Evolutionary conservation across 2,888 invertebrate genomes (phyloP).

Genomic region (Anagyrus pseudococci): DNA sequence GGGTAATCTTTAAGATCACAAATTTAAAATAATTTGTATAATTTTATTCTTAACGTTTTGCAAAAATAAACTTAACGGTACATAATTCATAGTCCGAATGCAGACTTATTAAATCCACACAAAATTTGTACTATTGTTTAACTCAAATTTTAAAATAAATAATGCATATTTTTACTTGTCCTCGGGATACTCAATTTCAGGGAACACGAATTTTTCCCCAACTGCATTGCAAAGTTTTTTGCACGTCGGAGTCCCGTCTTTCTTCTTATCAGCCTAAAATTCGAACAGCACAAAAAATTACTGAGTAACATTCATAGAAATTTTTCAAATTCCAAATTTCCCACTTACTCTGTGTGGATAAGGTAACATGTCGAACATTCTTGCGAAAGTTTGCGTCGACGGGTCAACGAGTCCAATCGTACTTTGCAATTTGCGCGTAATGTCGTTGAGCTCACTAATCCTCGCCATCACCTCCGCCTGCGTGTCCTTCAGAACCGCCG

Average conservation of each 20-base stretch:
- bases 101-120: not conserved
- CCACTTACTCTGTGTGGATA: constrained; percentile 40
- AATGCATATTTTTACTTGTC: constrained; percentile 48
- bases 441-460: constrained; percentile 69
- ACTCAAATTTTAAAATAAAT: not conserved
- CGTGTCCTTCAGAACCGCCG: constrained; percentile 65
- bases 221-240: not conserved
- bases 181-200: constrained; percentile 51
- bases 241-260: not conserved
- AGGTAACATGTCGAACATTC: constrained; percentile 49
- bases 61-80: not conserved
- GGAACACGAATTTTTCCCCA: constrained; percentile 48
- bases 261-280: not conserved
- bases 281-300: not conserved
- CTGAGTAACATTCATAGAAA: not conserved
- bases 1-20: constrained; percentile 55
- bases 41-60: not conserved
- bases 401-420: constrained; percentile 63
- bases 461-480: constrained; percentile 68
- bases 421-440: constrained; percentile 67
- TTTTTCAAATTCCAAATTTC: not conserved
- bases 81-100: not conserved
- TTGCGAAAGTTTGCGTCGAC: constrained; percentile 50
- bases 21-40: not conserved
- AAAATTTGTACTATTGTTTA: not conserved